Base-by-base conservation (phyloP, 2,888 invertebrate genomes). In the Drosophila infuscata region DNA sequence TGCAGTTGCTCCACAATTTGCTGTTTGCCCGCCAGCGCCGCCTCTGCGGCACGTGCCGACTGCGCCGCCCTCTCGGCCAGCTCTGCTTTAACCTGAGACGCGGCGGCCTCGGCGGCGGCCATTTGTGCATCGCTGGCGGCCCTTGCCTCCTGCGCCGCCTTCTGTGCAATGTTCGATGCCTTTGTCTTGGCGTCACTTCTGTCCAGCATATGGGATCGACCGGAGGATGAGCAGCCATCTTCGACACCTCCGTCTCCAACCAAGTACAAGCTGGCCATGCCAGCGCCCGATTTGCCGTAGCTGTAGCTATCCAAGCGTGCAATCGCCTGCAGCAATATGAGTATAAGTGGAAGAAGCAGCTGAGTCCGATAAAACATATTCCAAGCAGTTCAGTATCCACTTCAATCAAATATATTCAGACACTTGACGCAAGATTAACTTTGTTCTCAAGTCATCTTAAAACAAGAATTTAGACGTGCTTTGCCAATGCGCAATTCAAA, bases 51-150 rank as follows among this genome's bases (percentile, higher is more conserved):
- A 82, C 96, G 95, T 0, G 96, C 96, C 0, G 96, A 96, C 92
- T 95, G 95, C 12, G 95, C 92, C 0, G 96, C 96, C 85, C 95
- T 95, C 81, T 96, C 96, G 0, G 96, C 96, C 66, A 96, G 91
- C 92, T 96, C 96, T 0, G 95, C 94, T 92, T 96, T 96, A 3
- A 95, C 95, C 94, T 96, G 96, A 4, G 96, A 96, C 0, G 95
- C 95, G 83, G 95, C 95, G 80, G 96, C 96, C 0, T 96, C 96
- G 30, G 95, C 96, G 36, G 96, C 95, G 0, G 96, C 96, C 3
- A 96, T 96, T 86, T 96, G 96, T 0, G 96, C 96, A 90, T 96
- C 96, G 53, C 95, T 95, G 0, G 96, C 96, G 0, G 96, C 96
- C 36, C 91, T 83, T 0, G 96, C 96, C 90, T 96, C 96, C 70